These are phyloP conservation scores for Atopsyche davidsoni DNA, from an alignment of 1,140 invertebrate species.

Conservation along the genomic window DNA sequence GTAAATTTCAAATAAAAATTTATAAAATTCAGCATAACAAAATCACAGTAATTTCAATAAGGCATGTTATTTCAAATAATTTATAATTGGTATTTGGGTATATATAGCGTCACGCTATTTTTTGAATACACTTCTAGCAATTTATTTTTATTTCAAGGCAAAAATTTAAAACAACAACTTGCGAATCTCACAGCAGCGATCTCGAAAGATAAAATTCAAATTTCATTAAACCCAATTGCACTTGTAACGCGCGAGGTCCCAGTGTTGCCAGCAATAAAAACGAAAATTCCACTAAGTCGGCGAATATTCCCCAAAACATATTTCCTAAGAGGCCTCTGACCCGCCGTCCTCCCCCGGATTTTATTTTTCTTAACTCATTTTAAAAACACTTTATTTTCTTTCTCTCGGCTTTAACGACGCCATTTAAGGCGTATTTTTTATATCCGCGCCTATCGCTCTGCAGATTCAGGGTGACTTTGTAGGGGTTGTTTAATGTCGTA, in stretches of 20 bases:
- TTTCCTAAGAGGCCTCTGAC: constrained; percentile 18
- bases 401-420: constrained; percentile 29
- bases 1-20: no score
- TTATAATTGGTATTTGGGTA: no score
- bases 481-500: no score
- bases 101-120: no score
- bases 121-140: no score
- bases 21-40: no score
- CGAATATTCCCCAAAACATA: constrained; percentile 30
- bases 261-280: constrained; percentile 22
- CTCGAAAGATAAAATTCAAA: neutral
- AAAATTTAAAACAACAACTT: no score
- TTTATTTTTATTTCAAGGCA: no score
- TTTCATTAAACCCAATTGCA: constrained; percentile 16
- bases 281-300: constrained; percentile 23
- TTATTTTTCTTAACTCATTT: constrained; percentile 32
- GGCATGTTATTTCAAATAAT: no score
- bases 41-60: no score
- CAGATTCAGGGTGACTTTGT: neutral
- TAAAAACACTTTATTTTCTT: constrained; percentile 32
- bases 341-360: constrained; percentile 28
- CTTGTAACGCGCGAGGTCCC: constrained; percentile 10
- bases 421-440: constrained; percentile 31
- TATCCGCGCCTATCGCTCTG: constrained; percentile 23
- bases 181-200: no score